Percentiles rank a stretch among this genome's conserved stretches.
These are phyloP conservation scores for Drosophila tropicalis DNA, from an alignment of 1,140 invertebrate species.

Conservation along the genomic window DNA sequence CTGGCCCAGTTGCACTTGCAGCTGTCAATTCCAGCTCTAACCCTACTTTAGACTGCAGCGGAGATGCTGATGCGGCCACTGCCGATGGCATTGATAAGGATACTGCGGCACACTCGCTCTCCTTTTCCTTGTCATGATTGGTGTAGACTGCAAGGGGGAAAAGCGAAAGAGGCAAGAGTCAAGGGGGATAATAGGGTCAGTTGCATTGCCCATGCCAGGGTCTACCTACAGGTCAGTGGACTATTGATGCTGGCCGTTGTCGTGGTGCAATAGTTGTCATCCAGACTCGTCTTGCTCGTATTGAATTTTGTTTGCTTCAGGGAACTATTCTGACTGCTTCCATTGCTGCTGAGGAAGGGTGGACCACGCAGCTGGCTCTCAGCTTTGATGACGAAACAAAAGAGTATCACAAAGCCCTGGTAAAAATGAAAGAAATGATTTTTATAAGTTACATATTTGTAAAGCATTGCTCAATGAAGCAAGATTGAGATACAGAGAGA, in stretches of 20 bases:
- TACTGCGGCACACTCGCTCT: constrained; percentile 66
- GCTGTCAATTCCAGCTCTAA: constrained; percentile 48
- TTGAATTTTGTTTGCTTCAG: constrained; percentile 74
- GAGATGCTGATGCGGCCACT: constrained; percentile 43
- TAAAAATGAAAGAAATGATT: constrained; percentile 42
- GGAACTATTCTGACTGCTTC: constrained; percentile 64
- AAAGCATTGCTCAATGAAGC: neutral
- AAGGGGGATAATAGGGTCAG: constrained; percentile 2
- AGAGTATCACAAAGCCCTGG: constrained; percentile 84
- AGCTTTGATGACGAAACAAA: constrained; percentile 84
- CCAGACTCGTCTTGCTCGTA: constrained; percentile 77
- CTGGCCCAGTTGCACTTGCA: constrained; percentile 22
- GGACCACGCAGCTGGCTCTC: constrained; percentile 78
- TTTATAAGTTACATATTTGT: neutral
- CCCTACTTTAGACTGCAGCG: constrained; percentile 61
- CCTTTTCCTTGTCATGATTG: constrained; percentile 81
- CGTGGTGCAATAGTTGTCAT: constrained; percentile 83
- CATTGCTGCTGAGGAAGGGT: constrained; percentile 61
- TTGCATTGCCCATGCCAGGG: neutral
- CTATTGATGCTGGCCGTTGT: constrained; percentile 83
- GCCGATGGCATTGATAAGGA: constrained; percentile 46
- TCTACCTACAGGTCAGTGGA: constrained; percentile 84
- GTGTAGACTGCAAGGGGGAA: constrained; percentile 71
- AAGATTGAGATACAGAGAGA: neutral
- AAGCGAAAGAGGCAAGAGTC: neutral